Evolutionary conservation across 2,113 vertebrate genomes (phyloP).

Genomic region (Leucoraja erinaceus): DNA sequence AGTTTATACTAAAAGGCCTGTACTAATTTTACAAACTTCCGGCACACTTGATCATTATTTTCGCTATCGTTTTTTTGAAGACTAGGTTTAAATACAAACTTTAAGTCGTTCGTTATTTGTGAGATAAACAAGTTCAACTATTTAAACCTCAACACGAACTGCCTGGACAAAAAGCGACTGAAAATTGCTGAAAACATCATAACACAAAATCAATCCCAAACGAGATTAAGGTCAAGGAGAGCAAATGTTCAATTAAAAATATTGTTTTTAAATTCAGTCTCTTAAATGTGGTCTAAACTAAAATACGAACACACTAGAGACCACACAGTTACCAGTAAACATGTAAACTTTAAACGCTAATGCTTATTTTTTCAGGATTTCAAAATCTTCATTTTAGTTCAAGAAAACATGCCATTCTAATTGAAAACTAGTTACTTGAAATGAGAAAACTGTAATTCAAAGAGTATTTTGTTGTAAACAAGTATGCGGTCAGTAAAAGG

Average conservation of each 20-base stretch:
- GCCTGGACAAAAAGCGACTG: background rate
- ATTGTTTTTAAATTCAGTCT: background rate
- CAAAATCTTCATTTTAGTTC: background rate
- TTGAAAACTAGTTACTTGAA: background rate
- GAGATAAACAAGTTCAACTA: background rate
- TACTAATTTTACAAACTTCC: background rate
- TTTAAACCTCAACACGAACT: background rate
- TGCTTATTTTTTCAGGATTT: background rate
- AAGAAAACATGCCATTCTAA: background rate
- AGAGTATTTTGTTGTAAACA: background rate
- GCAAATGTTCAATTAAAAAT: background rate
- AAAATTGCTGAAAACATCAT: background rate
- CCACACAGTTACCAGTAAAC: background rate
- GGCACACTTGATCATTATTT: background rate
- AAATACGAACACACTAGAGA: background rate
- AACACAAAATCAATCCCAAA: background rate
- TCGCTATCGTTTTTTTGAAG: no score
- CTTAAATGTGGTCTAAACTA: background rate
- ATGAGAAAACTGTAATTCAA: background rate
- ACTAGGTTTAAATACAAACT: background rate
- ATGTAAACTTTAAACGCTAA: background rate
- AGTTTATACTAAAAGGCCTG: background rate
- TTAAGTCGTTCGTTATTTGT: background rate
- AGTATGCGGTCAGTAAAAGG: no score
- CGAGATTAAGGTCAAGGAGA: background rate